phyloP scores from a whole-genome alignment of 23 tunicate species.

The Ciona savignyi region DNA sequence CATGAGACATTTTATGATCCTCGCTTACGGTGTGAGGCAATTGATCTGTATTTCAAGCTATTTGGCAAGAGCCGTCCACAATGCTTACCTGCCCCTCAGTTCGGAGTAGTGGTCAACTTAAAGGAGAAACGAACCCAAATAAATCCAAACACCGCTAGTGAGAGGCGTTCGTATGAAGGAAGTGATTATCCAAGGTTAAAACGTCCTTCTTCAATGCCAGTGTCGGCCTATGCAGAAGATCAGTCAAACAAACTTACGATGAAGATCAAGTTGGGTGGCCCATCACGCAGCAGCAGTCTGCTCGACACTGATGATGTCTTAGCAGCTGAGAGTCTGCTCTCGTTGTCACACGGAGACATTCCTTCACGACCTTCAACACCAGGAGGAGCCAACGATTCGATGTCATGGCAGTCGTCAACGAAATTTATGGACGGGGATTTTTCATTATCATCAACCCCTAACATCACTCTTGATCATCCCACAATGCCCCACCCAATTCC shows the following conservation, averaged over 20 bases:
- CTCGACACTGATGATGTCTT: constrained; percentile 79
- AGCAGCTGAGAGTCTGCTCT: constrained; percentile 77
- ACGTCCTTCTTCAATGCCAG: constrained; percentile 48
- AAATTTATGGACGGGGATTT: constrained; percentile 1
- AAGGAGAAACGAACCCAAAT: constrained; percentile 51
- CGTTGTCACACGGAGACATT: constrained; percentile 62
- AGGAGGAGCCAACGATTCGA: constrained; percentile 6
- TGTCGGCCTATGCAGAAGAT: constrained; percentile 32
- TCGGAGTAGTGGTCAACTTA: constrained; percentile 49
- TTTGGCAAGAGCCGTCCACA: constrained; percentile 72
- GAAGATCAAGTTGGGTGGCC: constrained; percentile 34
- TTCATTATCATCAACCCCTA: constrained; percentile 2
- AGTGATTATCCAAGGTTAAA: constrained; percentile 35
- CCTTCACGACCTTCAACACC: constrained; percentile 79
- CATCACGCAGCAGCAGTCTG: constrained; percentile 34
- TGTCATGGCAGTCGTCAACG: constrained; percentile 32
- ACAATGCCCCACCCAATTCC: constrained; percentile 48
- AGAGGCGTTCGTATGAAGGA: constrained; percentile 4
- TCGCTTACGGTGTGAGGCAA: constrained; percentile 61
- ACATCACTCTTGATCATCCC: constrained; percentile 4
- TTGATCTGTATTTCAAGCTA: constrained; percentile 53
- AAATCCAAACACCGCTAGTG: constrained; percentile 17
- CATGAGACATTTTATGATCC: constrained; percentile 75
- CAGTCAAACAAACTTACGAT: constrained; percentile 35
- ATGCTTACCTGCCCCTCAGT: constrained; percentile 68